A percentile compares a stretch with the other conserved stretches of the same genome.
These are phyloP conservation scores for Astropecten irregularis DNA, from an alignment of 53 echinoderm and acorn worm genomes.

Conservation along the genomic window DNA sequence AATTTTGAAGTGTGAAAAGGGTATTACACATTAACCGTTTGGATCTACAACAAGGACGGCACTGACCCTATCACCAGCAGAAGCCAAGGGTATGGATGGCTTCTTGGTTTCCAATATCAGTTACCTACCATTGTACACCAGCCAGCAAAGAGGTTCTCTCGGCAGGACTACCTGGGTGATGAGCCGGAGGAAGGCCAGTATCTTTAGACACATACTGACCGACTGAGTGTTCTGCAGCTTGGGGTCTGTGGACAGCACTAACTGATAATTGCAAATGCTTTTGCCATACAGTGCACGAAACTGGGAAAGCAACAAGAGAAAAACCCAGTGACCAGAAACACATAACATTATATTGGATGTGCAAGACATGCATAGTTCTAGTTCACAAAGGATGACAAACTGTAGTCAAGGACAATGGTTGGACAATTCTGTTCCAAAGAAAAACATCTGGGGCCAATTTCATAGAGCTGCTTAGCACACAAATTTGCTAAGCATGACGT, in stretches of 20 bases:
- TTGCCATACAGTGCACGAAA: conserved; percentile 98
- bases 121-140: conserved; percentile 96
- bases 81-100: no score
- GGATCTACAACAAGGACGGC: no score
- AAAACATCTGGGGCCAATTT: no score
- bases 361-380: background rate
- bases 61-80: no score
- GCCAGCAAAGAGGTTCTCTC: conserved; percentile 93
- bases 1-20: no score
- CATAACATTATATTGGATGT: no score
- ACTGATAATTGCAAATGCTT: conserved; percentile 97
- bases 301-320: conserved; percentile 35
- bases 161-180: conserved; percentile 96
- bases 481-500: no score
- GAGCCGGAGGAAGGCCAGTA: conserved; percentile 87
- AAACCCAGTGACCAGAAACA: no score
- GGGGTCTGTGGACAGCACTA: conserved; percentile 86
- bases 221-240: conserved; percentile 98
- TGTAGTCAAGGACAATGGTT: no score
- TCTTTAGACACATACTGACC: conserved; percentile 81
- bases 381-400: background rate
- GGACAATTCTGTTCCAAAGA: no score
- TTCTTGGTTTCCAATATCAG: background rate
- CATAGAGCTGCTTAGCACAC: no score
- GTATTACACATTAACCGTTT: no score